Conservation (phyloP, 2,888 invertebrate genomes). For the Patella caerulea region DNA sequence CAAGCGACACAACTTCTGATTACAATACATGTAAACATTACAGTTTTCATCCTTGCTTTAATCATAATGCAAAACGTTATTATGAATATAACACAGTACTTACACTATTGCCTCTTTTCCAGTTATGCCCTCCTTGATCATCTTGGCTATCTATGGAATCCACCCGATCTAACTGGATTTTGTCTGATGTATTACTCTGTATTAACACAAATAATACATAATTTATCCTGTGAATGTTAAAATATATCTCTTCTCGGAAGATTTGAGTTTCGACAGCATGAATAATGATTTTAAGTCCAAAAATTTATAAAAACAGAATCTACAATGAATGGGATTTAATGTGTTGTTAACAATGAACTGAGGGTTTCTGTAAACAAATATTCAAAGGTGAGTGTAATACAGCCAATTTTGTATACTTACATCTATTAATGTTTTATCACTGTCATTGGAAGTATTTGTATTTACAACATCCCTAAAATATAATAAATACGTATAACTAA, state of each 20-base stretch:
- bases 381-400: no score
- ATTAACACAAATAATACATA: constrained; percentile 24
- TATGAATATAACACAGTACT: constrained; percentile 36
- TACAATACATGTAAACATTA: background rate
- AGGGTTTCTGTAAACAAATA: no score
- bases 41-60: background rate
- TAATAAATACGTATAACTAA: constrained; percentile 17
- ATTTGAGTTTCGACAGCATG: no score
- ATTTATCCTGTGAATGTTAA: no score
- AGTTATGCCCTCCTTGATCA: constrained; percentile 62
- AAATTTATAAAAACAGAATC: no score
- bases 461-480: constrained; percentile 73
- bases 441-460: constrained; percentile 75
- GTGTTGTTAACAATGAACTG: no score
- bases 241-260: no score
- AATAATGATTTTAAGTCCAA: no score
- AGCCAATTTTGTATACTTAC: constrained; percentile 58
- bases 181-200: constrained; percentile 77
- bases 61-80: no score
- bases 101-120: constrained; percentile 74
- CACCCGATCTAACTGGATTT: constrained; percentile 82
- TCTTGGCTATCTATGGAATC: constrained; percentile 82
- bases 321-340: no score
- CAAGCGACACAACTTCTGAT: background rate
- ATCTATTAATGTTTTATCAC: constrained; percentile 76